A percentile compares a stretch with the other conserved stretches of the same genome.
Evolutionary conservation across 1,140 invertebrate genomes (phyloP).

Genomic region (Drosophila virilis): DNA sequence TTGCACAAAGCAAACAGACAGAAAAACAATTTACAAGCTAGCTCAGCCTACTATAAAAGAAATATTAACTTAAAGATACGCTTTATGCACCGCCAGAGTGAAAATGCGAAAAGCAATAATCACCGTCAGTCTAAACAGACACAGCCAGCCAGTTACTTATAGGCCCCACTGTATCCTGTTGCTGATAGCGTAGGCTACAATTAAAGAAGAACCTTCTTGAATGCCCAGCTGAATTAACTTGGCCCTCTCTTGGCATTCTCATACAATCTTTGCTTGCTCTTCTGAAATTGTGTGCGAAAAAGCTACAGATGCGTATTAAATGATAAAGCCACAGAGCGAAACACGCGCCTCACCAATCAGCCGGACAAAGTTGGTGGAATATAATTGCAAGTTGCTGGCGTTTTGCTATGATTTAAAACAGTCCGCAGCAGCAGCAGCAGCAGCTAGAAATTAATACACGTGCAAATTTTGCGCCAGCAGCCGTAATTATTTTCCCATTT

Average conservation of each 20-base stretch:
- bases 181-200: conserved; percentile 67
- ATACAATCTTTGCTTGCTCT: neutral
- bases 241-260: neutral
- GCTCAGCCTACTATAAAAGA: conserved; percentile 55
- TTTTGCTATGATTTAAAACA: conserved; percentile 76
- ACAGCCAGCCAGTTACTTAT: neutral
- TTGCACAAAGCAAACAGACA: conserved; percentile 47
- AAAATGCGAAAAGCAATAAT: conserved; percentile 59
- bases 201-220: conserved; percentile 54
- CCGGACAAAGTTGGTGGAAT: conserved; percentile 47
- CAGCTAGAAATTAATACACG: conserved; percentile 69
- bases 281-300: conserved; percentile 65
- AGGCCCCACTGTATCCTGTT: conserved; percentile 56
- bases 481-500: conserved; percentile 79
- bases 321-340: conserved; percentile 60
- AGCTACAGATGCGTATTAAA: conserved; percentile 73
- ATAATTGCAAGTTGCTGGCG: conserved; percentile 71
- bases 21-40: conserved; percentile 51
- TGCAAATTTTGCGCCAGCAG: conserved; percentile 70
- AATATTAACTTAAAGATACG: conserved; percentile 69
- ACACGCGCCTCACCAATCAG: conserved; percentile 41
- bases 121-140: conserved; percentile 57
- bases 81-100: conserved; percentile 51
- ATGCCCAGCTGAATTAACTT: conserved; percentile 5
- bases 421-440: conserved; percentile 31